Base-by-base conservation (phyloP, 1,140 invertebrate genomes). In the Camponotus pennsylvanicus region DNA sequence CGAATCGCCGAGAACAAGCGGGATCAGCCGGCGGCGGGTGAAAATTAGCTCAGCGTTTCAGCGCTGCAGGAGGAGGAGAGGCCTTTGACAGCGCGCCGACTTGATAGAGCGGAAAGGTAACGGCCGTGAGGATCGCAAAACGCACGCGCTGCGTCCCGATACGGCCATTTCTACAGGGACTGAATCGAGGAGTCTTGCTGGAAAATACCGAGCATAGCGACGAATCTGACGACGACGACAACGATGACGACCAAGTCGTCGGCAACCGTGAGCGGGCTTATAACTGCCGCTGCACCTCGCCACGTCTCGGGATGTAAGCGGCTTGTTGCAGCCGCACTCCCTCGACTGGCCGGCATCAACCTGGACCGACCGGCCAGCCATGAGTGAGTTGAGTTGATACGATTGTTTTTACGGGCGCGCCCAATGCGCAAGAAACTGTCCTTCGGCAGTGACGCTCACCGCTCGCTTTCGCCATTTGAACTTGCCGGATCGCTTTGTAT, bases 371-470 rank as follows among this genome's bases (percentile, higher is more conserved):
- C 92, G 88, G 91, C 92, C 93, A 93, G 92, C 92, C 90, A 93
- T 87, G 89, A 90, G 85, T 88, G 84, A 88, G 90, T 86, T 86
- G 89, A 90, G 90, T 94, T 93, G 92, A 94, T 94, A 93, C 94
- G 93, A 94, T 94, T 94, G 93, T 95, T 95, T 95, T 95, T 94
- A 94, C 92, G 88, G 93, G 86, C 93, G 91, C 93, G 93, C 92
- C 93, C 91, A 93, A 89, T 89, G 90, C 89, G 83, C 93, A 95
- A 95, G 93, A 95, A 95, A 93, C 91, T 93, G 94, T 95, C 93
- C 94, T 94, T 93, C 93, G 86, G 37, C 94, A 94, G 92, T 94
- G 94, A 94, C 89, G 86, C 93, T 94, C 93, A 94, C 93, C 75
- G 88, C 27, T 70, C 34, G 52, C 69, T 49, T 70, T 85, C 59